Evolutionary conservation across 2,797 vertebrate genomes (phyloP).

Genomic region (Spea hammondii): DNA sequence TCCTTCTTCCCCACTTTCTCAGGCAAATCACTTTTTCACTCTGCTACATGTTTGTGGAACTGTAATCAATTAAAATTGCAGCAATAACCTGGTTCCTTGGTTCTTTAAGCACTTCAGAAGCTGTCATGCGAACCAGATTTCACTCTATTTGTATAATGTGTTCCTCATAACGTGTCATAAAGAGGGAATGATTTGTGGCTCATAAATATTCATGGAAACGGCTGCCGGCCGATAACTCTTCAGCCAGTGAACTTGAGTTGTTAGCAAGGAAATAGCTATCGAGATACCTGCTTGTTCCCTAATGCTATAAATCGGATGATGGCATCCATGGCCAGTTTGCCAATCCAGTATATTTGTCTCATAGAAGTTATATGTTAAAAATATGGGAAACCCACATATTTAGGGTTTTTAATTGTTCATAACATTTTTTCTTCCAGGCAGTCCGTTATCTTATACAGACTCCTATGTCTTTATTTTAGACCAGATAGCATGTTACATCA

Average conservation of each 20-base stretch:
- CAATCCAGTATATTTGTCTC: too few species aligned
- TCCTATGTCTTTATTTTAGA: too few species aligned
- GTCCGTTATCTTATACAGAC: too few species aligned
- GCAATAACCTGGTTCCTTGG: slow-evolving; percentile 10
- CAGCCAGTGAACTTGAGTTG: neutral
- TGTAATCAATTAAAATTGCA: slow-evolving; percentile 8
- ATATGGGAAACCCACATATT: too few species aligned
- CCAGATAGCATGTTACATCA: too few species aligned
- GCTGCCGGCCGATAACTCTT: neutral
- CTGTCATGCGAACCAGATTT: neutral
- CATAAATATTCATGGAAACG: slow-evolving; percentile 9
- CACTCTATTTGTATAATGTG: slow-evolving; percentile 22
- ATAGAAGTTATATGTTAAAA: too few species aligned
- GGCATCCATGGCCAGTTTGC: too few species aligned
- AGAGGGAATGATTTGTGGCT: slow-evolving; percentile 14
- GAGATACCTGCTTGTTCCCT: too few species aligned
- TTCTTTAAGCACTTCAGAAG: slow-evolving; percentile 14
- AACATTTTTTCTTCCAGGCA: too few species aligned
- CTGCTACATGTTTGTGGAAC: neutral
- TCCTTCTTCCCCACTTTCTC: neutral
- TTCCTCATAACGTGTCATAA: slow-evolving; percentile 8
- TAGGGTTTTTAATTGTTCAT: too few species aligned
- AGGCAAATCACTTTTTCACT: neutral
- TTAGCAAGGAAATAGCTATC: neutral
- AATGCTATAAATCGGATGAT: too few species aligned